A percentile compares a stretch with the other conserved stretches of the same genome.
Evolutionary conservation across 1,140 invertebrate species (phyloP).

Genomic region (Hormaphis cornu): DNA sequence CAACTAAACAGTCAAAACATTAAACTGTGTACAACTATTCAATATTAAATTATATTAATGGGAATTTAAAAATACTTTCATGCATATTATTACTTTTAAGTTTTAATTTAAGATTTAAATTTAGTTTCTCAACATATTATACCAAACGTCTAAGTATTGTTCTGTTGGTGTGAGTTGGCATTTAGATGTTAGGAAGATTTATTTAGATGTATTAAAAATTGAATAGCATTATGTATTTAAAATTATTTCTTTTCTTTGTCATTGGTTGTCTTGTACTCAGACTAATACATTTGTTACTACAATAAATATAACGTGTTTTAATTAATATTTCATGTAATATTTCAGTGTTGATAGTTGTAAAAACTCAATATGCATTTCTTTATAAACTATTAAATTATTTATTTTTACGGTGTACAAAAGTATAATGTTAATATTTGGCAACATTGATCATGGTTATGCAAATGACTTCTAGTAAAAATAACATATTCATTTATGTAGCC

Average conservation of each 20-base stretch:
- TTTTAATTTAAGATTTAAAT: slow-evolving; percentile 1
- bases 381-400: too few relatives aligned
- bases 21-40: slow-evolving; percentile 13
- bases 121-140: not conserved
- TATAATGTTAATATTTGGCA: too few relatives aligned
- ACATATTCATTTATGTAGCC: too few relatives aligned
- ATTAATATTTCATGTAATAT: too few relatives aligned
- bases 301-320: too few relatives aligned
- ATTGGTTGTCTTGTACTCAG: slow-evolving; percentile 7
- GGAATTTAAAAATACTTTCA: not conserved
- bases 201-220: not conserved
- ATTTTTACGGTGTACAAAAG: too few relatives aligned
- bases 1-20: not conserved
- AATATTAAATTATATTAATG: slow-evolving; percentile 14
- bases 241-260: not conserved
- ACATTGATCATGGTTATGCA: too few relatives aligned
- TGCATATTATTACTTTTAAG: slow-evolving; percentile 6
- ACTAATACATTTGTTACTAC: slow-evolving; percentile 18
- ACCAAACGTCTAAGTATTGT: not conserved
- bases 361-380: too few relatives aligned
- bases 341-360: too few relatives aligned
- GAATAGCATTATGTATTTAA: not conserved
- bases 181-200: not conserved
- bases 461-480: too few relatives aligned
- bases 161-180: slow-evolving; percentile 22